Evolutionary conservation across 2,113 vertebrate genomes (phyloP), one percentile per base, ranked within the genome.

Genomic region (Eidolon helvum): DNA sequence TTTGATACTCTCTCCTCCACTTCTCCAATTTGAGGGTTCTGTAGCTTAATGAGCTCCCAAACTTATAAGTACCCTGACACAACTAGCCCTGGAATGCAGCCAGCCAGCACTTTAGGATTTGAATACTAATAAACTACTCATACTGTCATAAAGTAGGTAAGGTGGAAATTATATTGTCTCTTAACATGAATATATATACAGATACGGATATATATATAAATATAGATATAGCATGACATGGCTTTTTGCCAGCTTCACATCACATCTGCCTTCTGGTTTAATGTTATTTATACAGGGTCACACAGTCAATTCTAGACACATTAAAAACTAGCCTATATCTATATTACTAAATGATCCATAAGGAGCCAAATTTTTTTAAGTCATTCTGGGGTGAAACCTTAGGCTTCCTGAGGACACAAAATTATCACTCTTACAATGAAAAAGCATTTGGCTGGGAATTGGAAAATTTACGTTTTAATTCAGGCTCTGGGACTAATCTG

Each of bases 271-370:
- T 77, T 69, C 50, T 50, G 50, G 26, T 53, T 91, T 91, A 87
- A 80, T 75, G 12, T 57, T 93, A 94, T 90, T 40, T 83, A 91
- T 5, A 35, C 11, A 84, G 35, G 26, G 65, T 24, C 65, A 48
- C 21, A 35, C 8, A 61, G 53, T 92, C 53, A 92, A 53, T 95
- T 80, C 26, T 53, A 77, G 48, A 38, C 28, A 72, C 74, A 33
- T 90, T 90, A 90, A 84, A 91, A 91, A 14, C 1, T 10, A 87
- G 16, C 9, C 83, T 80, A 80, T 87, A 88, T 96, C 55, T 86
- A 5, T 93, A 79, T 87, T 92, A 77, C 40, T 90, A 82, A 90
- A 77, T 87, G 38, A 90, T 84, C 94, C 83, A 80, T 15, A 69
- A 83, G 35, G 7, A 91, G 7, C 5, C 26, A 68, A 4, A 38